Percentiles rank a stretch among this genome's conserved stretches.
phyloP scores from a whole-genome alignment of 2,888 invertebrate species.

The Trichopria drosophilae region DNA sequence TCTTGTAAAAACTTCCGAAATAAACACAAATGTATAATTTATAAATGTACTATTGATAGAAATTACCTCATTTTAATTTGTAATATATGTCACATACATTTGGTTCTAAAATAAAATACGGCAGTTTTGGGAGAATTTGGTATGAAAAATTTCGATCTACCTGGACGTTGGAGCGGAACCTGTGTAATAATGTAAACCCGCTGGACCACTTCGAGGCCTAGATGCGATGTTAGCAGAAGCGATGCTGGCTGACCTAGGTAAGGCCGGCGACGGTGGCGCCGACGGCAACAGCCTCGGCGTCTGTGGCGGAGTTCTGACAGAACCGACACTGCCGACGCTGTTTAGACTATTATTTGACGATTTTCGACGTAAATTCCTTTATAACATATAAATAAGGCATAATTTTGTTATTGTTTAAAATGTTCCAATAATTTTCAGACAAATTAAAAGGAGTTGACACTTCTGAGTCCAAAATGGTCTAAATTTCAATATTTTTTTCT shows the following conservation, averaged over 20 bases:
- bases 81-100: no score
- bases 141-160: conserved; percentile 44
- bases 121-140: no score
- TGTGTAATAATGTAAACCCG: conserved; percentile 77
- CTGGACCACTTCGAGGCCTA: conserved; percentile 76
- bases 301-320: conserved; percentile 56
- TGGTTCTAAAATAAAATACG: no score
- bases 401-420: no score
- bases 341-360: conserved; percentile 53
- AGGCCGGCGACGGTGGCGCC: conserved; percentile 54
- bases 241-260: conserved; percentile 60
- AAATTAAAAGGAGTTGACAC: background rate
- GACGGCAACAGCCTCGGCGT: conserved; percentile 56
- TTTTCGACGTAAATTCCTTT: conserved; percentile 54
- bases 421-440: background rate
- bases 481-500: background rate
- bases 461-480: background rate
- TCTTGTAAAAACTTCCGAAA: no score
- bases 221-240: conserved; percentile 60
- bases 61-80: no score
- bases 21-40: no score
- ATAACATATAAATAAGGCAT: no score
- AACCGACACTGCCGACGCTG: conserved; percentile 45
- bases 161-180: conserved; percentile 75
- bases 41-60: no score